These are phyloP conservation scores for Amazona vittata DNA, from an alignment of 2,113 vertebrate genomes.

Conservation along the genomic window DNA sequence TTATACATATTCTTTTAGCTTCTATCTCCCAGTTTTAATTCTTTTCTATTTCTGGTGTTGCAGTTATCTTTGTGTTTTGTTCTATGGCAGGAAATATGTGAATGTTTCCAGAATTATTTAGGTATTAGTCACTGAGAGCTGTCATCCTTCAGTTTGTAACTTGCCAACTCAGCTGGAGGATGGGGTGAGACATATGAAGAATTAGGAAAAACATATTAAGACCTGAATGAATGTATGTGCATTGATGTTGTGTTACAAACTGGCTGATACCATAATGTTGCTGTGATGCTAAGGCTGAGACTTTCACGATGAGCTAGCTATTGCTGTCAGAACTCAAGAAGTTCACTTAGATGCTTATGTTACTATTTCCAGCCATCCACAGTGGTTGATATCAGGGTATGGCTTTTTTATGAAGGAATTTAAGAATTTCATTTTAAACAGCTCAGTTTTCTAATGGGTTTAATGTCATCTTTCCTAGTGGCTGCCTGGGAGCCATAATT, in stretches of 20 bases:
- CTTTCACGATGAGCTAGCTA: neutral
- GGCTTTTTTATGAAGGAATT: neutral
- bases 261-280: neutral
- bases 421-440: neutral
- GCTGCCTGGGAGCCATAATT: conserved; percentile 12
- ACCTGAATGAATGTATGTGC: accelerated
- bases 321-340: neutral
- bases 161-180: neutral
- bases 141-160: neutral
- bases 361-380: neutral
- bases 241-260: neutral
- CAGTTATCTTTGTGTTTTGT: conserved; percentile 17
- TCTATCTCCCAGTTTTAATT: neutral
- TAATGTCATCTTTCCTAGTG: neutral
- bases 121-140: neutral
- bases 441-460: neutral
- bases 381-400: neutral
- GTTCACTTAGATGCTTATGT: neutral
- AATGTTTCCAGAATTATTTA: conserved; percentile 4
- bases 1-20: accelerated
- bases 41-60: neutral
- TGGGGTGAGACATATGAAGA: neutral
- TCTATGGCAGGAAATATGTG: neutral
- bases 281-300: neutral
- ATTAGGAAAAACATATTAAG: neutral